These are phyloP conservation scores for Ectemnius lituratus DNA, from an alignment of 2,888 invertebrate species.

Conservation along the genomic window DNA sequence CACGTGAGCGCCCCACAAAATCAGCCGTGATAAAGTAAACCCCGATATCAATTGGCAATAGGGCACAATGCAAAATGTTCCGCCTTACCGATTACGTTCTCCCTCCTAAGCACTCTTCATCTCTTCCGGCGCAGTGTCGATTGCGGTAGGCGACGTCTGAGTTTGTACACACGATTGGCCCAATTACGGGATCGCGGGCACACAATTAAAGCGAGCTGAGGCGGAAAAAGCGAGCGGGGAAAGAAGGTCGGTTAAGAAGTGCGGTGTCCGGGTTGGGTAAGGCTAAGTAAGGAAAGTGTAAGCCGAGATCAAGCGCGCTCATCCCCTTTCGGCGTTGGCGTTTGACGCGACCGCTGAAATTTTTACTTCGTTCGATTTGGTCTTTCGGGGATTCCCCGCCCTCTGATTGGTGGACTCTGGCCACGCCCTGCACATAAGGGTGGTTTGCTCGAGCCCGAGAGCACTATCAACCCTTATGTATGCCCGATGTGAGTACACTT, in stretches of 20 bases:
- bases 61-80: no score
- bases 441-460: conserved; percentile 65
- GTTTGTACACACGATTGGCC: no score
- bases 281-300: conserved; percentile 68
- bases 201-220: conserved; percentile 1
- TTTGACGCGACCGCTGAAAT: conserved; percentile 75
- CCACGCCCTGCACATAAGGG: conserved; percentile 75
- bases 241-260: not conserved
- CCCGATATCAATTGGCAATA: no score
- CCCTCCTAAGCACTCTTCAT: no score
- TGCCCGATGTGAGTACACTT: conserved; percentile 66
- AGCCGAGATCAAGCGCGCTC: conserved; percentile 70
- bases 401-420: conserved; percentile 72
- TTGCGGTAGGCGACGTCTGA: no score
- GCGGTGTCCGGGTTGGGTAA: not conserved
- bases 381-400: conserved; percentile 67
- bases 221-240: not conserved
- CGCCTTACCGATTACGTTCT: no score
- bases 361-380: conserved; percentile 74
- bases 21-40: no score
- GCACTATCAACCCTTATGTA: conserved; percentile 73
- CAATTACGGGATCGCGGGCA: no score
- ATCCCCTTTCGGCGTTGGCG: conserved; percentile 70
- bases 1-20: no score
- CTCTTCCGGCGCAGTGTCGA: no score